Evolutionary conservation across 2,113 vertebrate species (phyloP).

Genomic region (Platichthys flesus): DNA sequence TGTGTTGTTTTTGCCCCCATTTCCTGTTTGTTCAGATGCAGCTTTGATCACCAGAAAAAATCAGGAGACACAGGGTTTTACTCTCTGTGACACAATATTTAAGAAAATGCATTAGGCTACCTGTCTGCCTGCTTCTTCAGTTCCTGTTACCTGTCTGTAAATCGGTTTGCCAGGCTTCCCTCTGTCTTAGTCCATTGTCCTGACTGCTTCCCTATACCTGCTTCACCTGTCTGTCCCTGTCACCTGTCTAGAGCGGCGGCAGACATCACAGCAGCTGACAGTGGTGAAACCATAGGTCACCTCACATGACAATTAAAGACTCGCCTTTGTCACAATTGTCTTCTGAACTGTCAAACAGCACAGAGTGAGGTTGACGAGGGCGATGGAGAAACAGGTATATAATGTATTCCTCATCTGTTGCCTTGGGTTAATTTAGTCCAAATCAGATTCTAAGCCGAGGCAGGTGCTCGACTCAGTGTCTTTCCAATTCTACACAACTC

Average conservation of each 20-base stretch:
- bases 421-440: no score
- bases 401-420: no score
- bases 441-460: no score
- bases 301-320: neutral
- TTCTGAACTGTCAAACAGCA: neutral
- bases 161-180: no score
- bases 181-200: no score
- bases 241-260: neutral
- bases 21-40: constrained; percentile 28
- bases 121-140: neutral
- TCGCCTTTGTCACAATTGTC: neutral
- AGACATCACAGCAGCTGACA: neutral
- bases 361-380: neutral
- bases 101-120: neutral
- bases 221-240: neutral
- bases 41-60: constrained; percentile 43
- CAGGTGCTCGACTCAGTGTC: no score
- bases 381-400: no score
- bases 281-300: neutral
- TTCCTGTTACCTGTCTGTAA: no score
- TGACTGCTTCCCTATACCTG: no score
- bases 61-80: neutral
- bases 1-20: neutral
- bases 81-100: neutral
- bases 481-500: no score